Conservation (phyloP, 2,888 invertebrate genomes). For the Erebia epiphron region DNA sequence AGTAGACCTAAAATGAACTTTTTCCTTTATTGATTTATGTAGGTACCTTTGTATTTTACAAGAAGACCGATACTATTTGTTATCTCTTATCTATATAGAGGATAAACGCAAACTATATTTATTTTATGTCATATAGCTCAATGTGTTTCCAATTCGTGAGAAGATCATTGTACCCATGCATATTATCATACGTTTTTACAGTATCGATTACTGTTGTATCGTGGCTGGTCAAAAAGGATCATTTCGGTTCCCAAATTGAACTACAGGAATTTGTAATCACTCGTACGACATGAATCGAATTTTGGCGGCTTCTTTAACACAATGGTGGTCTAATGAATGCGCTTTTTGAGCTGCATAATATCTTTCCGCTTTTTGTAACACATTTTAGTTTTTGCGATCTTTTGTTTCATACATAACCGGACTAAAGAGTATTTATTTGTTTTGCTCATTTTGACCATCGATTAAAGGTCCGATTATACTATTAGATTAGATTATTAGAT, state of each 20-base stretch:
- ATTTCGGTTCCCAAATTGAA: slow-evolving; percentile 41
- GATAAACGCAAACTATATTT: background rate
- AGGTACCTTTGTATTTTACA: too few species aligned
- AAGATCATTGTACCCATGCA: slow-evolving; percentile 30
- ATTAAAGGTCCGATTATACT: background rate
- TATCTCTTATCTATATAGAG: background rate
- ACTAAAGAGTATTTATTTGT: background rate
- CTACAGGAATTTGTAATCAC: slow-evolving; percentile 39
- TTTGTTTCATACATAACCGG: slow-evolving; percentile 14
- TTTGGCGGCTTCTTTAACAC: slow-evolving; percentile 37
- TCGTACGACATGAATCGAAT: slow-evolving; percentile 36
- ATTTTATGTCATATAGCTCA: background rate
- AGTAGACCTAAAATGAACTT: too few species aligned
- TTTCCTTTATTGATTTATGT: too few species aligned
- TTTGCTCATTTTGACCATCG: background rate
- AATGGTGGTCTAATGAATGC: slow-evolving; percentile 32
- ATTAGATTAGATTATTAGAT: too few species aligned
- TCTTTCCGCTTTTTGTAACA: slow-evolving; percentile 26
- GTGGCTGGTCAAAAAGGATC: slow-evolving; percentile 32
- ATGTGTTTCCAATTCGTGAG: slow-evolving; percentile 26
- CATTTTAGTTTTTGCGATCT: slow-evolving; percentile 20
- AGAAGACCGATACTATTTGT: background rate
- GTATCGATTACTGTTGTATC: slow-evolving; percentile 32
- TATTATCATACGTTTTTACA: slow-evolving; percentile 39
- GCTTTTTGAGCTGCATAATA: slow-evolving; percentile 29